A percentile compares a stretch with the other conserved stretches of the same genome.
phyloP scores from a whole-genome alignment of 2,888 invertebrate species.

The Nycteola revayana region DNA sequence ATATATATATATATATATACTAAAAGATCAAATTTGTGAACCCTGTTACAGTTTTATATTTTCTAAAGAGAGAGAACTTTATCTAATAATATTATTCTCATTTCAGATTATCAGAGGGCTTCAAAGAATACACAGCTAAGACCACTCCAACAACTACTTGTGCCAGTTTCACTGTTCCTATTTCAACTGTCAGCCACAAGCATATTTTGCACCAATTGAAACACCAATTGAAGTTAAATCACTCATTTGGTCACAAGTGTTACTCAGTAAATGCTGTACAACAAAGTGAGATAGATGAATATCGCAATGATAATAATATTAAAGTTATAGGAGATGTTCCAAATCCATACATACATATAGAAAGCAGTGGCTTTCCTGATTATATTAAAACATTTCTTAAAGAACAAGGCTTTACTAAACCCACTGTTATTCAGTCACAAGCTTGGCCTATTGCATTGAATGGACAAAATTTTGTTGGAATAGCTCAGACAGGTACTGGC shows the following conservation, averaged over 20 bases:
- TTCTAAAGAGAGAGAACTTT: no score
- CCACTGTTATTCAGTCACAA: slow-evolving; percentile 92
- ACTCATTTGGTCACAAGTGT: slow-evolving; percentile 34
- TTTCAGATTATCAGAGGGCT: slow-evolving; percentile 49
- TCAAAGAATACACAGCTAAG: slow-evolving; percentile 32
- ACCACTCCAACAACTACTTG: slow-evolving; percentile 27
- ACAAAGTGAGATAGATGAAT: slow-evolving; percentile 82
- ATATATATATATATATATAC: no score
- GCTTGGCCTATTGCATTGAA: slow-evolving; percentile 92
- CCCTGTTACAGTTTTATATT: no score
- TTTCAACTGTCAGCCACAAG: slow-evolving; percentile 32
- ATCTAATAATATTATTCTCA: slow-evolving; percentile 4
- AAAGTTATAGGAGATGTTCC: slow-evolving; percentile 88
- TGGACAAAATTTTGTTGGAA: slow-evolving; percentile 91
- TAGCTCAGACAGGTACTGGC: slow-evolving; percentile 91
- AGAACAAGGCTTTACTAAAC: slow-evolving; percentile 85
- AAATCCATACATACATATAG: slow-evolving; percentile 88
- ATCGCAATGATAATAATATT: slow-evolving; percentile 85
- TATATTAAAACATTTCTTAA: slow-evolving; percentile 84
- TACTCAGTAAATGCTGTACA: slow-evolving; percentile 55
- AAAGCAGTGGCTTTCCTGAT: slow-evolving; percentile 88
- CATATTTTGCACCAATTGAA: slow-evolving; percentile 23
- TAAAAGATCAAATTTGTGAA: no score
- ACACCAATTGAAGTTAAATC: slow-evolving; percentile 7
- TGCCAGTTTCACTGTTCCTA: slow-evolving; percentile 28